Conservation (phyloP, 1,140 invertebrate species). For the Zophobas atratus region DNA sequence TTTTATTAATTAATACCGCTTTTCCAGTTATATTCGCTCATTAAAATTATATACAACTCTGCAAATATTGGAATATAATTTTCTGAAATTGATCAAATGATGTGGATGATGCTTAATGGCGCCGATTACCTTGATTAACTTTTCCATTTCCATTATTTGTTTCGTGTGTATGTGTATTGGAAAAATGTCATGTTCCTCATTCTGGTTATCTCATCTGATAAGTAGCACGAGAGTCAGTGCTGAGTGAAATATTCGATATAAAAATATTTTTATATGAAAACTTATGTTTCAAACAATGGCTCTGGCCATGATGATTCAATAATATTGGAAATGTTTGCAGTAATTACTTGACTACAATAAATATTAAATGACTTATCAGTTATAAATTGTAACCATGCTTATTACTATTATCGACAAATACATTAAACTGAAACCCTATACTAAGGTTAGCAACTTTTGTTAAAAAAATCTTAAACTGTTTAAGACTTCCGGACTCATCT, state of each 20-base stretch:
- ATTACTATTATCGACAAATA: too few relatives aligned
- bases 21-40: not conserved
- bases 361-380: conserved; percentile 4
- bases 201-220: conserved; percentile 31
- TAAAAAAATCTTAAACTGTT: too few relatives aligned
- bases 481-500: too few relatives aligned
- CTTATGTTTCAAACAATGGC: not conserved
- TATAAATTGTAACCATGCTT: too few relatives aligned
- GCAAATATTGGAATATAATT: not conserved
- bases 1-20: conserved; percentile 12
- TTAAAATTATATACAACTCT: conserved; percentile 12
- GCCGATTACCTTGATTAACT: conserved; percentile 38
- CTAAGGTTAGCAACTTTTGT: too few relatives aligned
- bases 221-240: conserved; percentile 19
- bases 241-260: conserved; percentile 3
- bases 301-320: too few relatives aligned
- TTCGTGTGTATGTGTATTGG: conserved; percentile 22
- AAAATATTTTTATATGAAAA: not conserved
- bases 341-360: not conserved
- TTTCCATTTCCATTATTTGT: conserved; percentile 39
- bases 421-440: too few relatives aligned
- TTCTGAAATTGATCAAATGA: conserved; percentile 10
- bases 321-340: too few relatives aligned
- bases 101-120: conserved; percentile 20
- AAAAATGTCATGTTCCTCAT: conserved; percentile 34